A percentile compares a stretch with the other conserved stretches of the same genome.
Conservation (phyloP, 2,888 invertebrate genomes). For the Baronia brevicornis region DNA sequence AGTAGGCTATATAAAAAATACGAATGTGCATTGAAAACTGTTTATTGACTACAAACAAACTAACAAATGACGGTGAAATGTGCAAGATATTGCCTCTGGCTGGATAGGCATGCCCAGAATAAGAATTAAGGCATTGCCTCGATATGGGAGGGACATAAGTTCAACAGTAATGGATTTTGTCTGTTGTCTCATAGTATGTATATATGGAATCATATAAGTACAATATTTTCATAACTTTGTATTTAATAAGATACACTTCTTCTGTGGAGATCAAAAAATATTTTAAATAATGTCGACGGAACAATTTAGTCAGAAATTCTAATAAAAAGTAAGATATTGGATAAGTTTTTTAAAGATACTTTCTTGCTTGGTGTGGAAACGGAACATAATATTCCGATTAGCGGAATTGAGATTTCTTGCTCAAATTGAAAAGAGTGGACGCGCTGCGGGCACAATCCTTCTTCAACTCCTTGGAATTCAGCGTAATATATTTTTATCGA, state of each 20-base stretch:
- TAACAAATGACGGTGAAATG: no score
- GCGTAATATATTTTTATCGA: constrained; percentile 34
- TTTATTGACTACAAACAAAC: no score
- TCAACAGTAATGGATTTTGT: no score
- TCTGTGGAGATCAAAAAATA: constrained; percentile 3
- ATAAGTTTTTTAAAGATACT: constrained; percentile 19
- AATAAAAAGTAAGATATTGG: constrained; percentile 11
- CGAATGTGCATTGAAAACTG: no score
- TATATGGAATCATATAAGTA: no score
- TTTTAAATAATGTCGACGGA: constrained; percentile 7
- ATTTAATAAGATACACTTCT: constrained; percentile 1
- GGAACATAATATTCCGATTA: constrained; percentile 66
- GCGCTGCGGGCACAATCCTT: constrained; percentile 47
- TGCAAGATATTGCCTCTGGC: no score
- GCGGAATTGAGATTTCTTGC: constrained; percentile 39
- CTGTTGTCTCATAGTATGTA: no score
- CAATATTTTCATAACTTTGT: no score
- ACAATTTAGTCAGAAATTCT: constrained; percentile 4
- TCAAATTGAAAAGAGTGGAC: constrained; percentile 48
- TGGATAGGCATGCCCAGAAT: no score
- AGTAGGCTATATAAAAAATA: no score
- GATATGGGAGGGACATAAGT: no score
- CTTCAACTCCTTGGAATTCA: constrained; percentile 57
- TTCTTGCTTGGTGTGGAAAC: constrained; percentile 32
- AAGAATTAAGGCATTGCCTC: no score